Evolutionary conservation across 2,888 invertebrate genomes (phyloP).

Genomic region (Apamea epomidion): DNA sequence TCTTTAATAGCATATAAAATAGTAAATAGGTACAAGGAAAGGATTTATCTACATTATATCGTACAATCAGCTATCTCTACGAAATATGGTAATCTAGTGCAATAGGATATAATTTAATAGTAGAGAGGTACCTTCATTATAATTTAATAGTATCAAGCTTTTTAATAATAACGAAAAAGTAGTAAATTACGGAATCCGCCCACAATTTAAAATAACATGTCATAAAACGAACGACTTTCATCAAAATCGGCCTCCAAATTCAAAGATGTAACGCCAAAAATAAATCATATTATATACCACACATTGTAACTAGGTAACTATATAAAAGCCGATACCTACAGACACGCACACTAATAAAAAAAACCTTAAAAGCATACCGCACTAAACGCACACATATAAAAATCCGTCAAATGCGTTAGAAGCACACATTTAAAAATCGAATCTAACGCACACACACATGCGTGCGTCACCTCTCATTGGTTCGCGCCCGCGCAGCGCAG

Average conservation of each 20-base stretch:
- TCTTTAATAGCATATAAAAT: background rate
- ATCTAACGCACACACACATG: slow-evolving; percentile 74
- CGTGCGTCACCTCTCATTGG: slow-evolving; percentile 75
- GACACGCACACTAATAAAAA: slow-evolving; percentile 50
- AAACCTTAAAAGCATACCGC: slow-evolving; percentile 48
- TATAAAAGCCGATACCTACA: slow-evolving; percentile 48
- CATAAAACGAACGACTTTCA: slow-evolving; percentile 36
- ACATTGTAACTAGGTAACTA: slow-evolving; percentile 37
- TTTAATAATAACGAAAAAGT: background rate
- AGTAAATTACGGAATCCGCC: background rate
- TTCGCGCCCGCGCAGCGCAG: slow-evolving; percentile 66
- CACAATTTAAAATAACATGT: slow-evolving; percentile 8
- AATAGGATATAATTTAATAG: background rate
- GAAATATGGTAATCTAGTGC: background rate
- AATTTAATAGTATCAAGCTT: no score
- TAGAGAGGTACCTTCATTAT: background rate
- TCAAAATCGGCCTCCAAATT: slow-evolving; percentile 58
- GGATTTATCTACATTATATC: no score
- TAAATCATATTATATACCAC: slow-evolving; percentile 50
- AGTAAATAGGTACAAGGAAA: background rate
- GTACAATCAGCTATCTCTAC: background rate
- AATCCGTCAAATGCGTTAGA: slow-evolving; percentile 59
- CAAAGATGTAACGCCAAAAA: slow-evolving; percentile 54
- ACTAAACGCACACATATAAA: slow-evolving; percentile 61
- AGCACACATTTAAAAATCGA: slow-evolving; percentile 67